Evolutionary conservation across 2,113 vertebrate species (phyloP), one percentile per base, ranked within the genome.

Genomic region (Neomonachus schauinslandi): DNA sequence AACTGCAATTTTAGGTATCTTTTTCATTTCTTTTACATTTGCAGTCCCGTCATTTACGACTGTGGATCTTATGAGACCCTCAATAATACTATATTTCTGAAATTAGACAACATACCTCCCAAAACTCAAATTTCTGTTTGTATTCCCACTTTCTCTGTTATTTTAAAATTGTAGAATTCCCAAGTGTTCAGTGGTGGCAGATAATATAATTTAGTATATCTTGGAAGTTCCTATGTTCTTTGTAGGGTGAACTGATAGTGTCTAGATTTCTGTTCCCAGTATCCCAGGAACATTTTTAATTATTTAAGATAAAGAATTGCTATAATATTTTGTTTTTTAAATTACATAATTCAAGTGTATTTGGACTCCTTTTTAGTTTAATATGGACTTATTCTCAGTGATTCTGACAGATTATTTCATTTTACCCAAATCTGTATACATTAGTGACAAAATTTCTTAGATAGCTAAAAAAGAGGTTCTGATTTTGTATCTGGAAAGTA

Each of bases 361-460:
- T 98, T 87, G 72, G 53, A 81, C 59, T 89, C 65, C 79, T 95
- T 76, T 71, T 77, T 93, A 93, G 93, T 96, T 96, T 97, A 84
- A 46, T 96, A 88, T 82, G 22, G 42, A 76, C 93, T 92, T 96
- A 89, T 63, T 93, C 61, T 82, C n/a, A 87, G 51, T 97, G 80
- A 96, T 92, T 95, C 98, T 96, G 65, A 94, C 57, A 90, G 72
- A 71, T 95, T 97, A 94, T 92, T 98, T 95, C 69, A 90, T 95
- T 97, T 96, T 96, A 96, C 69, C 92, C 80, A 94, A 59, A 94
- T 91, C 49, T 95, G 46, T 95, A 36, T 89, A 91, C 21, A 61
- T 96, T 96, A 89, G 7, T 97, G 26, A 42, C 96, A 93, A 93
- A 97, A 92, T 96, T 16, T 97, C 63, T 93, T 95, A 97, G 49